A percentile compares a stretch with the other conserved stretches of the same genome.
phyloP scores from a whole-genome alignment of 2,113 vertebrate genomes.

The Struthio camelus region DNA sequence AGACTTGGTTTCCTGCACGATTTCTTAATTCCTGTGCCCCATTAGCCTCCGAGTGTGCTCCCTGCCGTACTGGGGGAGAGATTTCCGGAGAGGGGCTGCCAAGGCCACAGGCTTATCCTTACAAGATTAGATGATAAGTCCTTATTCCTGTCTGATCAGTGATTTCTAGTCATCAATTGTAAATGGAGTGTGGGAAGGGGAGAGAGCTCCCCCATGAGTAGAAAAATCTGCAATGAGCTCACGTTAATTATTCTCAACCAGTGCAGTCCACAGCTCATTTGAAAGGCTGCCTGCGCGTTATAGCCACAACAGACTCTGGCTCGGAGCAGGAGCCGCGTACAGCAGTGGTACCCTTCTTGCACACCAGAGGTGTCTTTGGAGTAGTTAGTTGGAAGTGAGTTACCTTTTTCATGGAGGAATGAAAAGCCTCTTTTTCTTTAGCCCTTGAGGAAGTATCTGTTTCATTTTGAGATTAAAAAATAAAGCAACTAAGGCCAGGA shows the following conservation, averaged over 20 bases:
- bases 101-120: slow-evolving; percentile 67
- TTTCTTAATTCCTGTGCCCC: neutral
- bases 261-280: neutral
- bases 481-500: rapidly evolving
- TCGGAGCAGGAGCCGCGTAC: rapidly evolving
- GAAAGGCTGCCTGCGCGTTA: neutral
- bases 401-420: neutral
- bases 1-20: neutral
- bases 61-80: neutral
- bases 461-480: neutral
- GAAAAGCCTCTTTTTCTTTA: neutral
- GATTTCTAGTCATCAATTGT: neutral
- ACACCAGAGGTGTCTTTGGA: rapidly evolving
- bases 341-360: neutral
- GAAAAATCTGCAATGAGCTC: neutral
- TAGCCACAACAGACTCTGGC: neutral
- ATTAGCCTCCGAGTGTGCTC: neutral
- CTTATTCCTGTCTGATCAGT: slow-evolving; percentile 62
- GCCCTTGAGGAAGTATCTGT: neutral
- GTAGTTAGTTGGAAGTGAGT: neutral
- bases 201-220: neutral
- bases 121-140: slow-evolving; percentile 74
- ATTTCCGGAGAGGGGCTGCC: neutral
- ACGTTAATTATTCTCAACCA: neutral
- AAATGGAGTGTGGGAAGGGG: neutral